Conservation (phyloP, 2,797 vertebrate species). For the Notamacropus eugenii region DNA sequence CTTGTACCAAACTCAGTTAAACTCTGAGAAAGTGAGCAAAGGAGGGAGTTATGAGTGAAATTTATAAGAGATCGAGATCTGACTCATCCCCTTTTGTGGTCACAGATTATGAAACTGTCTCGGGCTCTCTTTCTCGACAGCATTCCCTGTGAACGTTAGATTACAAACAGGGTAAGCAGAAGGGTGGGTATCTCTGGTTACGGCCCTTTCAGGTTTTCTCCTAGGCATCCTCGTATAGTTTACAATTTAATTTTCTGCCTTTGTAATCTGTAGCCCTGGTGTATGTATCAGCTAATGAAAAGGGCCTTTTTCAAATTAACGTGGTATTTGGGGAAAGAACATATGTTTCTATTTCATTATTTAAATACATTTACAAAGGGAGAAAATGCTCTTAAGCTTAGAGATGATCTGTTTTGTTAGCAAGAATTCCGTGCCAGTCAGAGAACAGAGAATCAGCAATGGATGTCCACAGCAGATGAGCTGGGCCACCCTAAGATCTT, state of each 20-base stretch:
- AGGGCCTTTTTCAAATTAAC: conserved; percentile 85
- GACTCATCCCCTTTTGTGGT: conserved; percentile 61
- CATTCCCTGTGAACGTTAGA: conserved; percentile 42
- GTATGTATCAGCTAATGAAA: conserved; percentile 80
- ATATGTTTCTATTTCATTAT: conserved; percentile 84
- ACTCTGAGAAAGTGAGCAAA: conserved; percentile 49
- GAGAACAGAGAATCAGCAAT: conserved; percentile 52
- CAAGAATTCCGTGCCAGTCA: conserved; percentile 50
- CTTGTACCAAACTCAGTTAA: conserved; percentile 36
- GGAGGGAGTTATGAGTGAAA: conserved; percentile 50
- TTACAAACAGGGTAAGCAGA: conserved; percentile 58
- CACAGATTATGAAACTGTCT: conserved; percentile 62
- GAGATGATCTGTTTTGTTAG: conserved; percentile 61
- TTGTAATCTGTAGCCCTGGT: conserved; percentile 81
- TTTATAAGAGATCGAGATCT: conserved; percentile 72
- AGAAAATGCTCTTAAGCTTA: conserved; percentile 55
- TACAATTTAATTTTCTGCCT: conserved; percentile 83
- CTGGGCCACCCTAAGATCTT: conserved; percentile 16
- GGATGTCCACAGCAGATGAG: conserved; percentile 31
- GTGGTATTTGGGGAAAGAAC: conserved; percentile 81
- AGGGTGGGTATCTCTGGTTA: conserved; percentile 69
- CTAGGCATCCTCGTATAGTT: conserved; percentile 74
- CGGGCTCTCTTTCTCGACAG: conserved; percentile 43
- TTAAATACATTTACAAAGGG: conserved; percentile 64
- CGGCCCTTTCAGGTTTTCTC: conserved; percentile 51